Evolutionary conservation across 2,797 vertebrate species (phyloP).

Genomic region (Scyliorhinus canicula): DNA sequence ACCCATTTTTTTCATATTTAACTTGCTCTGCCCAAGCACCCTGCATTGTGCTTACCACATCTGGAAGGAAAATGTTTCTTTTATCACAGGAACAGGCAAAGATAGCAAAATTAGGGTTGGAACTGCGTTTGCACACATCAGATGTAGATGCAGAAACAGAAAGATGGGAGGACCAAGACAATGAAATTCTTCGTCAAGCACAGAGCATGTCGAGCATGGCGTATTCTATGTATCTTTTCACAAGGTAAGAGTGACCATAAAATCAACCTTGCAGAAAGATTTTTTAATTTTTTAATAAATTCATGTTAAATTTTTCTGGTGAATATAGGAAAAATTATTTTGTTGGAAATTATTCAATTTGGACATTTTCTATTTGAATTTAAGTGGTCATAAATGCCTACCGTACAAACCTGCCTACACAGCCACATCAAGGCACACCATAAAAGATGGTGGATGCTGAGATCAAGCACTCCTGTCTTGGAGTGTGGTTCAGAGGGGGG

Average conservation of each 20-base stretch:
- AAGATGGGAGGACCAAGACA: constrained; percentile 91
- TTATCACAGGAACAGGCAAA: constrained; percentile 78
- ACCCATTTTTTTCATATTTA: background rate
- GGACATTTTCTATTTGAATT: background rate
- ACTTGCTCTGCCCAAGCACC: background rate
- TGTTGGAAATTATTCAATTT: background rate
- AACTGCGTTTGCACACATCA: constrained; percentile 81
- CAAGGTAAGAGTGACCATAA: constrained; percentile 67
- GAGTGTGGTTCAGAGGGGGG: background rate
- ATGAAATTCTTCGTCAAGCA: constrained; percentile 72
- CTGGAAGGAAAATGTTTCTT: constrained; percentile 40
- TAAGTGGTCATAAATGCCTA: background rate
- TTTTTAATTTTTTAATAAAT: background rate
- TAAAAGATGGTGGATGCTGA: background rate
- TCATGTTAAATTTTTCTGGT: background rate
- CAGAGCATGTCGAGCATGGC: constrained; percentile 87
- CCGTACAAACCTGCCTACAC: background rate
- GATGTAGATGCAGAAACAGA: constrained; percentile 82
- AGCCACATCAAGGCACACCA: background rate
- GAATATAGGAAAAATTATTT: background rate
- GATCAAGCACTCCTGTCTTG: background rate
- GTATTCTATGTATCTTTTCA: constrained; percentile 92
- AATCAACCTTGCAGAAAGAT: background rate
- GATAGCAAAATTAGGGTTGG: constrained; percentile 85
- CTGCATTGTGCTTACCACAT: background rate